These are phyloP conservation scores for Tachina fera DNA, from an alignment of 2,888 invertebrate species.

Conservation along the genomic window DNA sequence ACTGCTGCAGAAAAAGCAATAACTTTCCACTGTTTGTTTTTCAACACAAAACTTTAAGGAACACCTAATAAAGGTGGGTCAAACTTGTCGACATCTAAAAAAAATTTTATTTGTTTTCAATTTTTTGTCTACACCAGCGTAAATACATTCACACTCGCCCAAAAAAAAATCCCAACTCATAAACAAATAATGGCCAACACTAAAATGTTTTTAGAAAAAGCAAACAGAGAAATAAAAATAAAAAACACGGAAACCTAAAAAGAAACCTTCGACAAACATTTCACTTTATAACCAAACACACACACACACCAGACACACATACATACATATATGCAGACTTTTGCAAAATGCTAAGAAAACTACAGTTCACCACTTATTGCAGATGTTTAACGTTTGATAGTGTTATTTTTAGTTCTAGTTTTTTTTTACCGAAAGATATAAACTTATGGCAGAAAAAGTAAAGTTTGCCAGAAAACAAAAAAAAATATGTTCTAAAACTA, in stretches of 20 bases:
- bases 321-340: no score
- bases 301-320: no score
- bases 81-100: slow-evolving; percentile 46
- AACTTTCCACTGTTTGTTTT: neutral
- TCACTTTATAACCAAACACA: slow-evolving; percentile 7
- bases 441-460: slow-evolving; percentile 11
- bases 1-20: neutral
- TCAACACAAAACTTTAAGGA: slow-evolving; percentile 34
- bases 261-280: slow-evolving; percentile 47
- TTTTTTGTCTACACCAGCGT: slow-evolving; percentile 21
- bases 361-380: slow-evolving; percentile 27
- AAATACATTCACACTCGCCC: neutral
- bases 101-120: slow-evolving; percentile 19
- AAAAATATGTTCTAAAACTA: slow-evolving; percentile 28
- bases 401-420: neutral
- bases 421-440: neutral
- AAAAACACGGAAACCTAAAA: slow-evolving; percentile 3
- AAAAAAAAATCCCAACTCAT: neutral
- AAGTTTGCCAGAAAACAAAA: neutral
- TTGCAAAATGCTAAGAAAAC: neutral
- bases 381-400: slow-evolving; percentile 48
- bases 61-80: slow-evolving; percentile 65
- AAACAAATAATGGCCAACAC: slow-evolving; percentile 40
- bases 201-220: slow-evolving; percentile 2
- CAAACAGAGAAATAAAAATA: neutral